Conservation (phyloP, 1,140 invertebrate species). For the Bradysia coprophila region DNA sequence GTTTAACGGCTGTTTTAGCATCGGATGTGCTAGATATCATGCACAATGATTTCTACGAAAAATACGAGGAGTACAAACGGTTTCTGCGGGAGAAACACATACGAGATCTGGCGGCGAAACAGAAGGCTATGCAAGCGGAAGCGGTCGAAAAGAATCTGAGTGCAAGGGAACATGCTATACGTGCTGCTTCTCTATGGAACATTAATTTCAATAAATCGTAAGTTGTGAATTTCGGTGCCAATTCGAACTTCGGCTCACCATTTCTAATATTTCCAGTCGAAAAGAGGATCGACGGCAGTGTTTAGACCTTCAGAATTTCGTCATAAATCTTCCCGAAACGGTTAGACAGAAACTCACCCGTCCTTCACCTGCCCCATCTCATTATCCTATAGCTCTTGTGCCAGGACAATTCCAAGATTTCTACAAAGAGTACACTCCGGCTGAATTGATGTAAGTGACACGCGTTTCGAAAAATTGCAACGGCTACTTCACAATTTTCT, state of each 20-base stretch:
- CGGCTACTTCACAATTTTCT: background rate
- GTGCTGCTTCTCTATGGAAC: constrained; percentile 80
- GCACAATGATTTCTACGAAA: constrained; percentile 84
- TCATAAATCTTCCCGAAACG: constrained; percentile 7
- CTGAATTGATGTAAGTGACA: constrained; percentile 39
- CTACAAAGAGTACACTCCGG: constrained; percentile 44
- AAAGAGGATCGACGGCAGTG: constrained; percentile 18
- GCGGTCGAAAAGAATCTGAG: constrained; percentile 39
- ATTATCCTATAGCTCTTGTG: constrained; percentile 80
- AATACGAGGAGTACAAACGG: constrained; percentile 82
- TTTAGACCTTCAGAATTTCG: constrained; percentile 21
- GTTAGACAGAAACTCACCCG: background rate
- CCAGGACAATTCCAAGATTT: constrained; percentile 85
- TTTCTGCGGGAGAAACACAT: constrained; percentile 59
- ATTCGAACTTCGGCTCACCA: background rate
- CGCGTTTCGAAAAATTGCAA: too few relatives aligned
- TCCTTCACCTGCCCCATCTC: constrained; percentile 6
- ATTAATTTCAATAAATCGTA: constrained; percentile 55
- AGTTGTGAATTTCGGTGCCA: constrained; percentile 4
- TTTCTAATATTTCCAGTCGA: constrained; percentile 9
- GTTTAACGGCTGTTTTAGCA: constrained; percentile 77
- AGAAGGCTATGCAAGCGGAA: constrained; percentile 30
- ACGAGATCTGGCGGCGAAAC: constrained; percentile 16
- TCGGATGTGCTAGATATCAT: constrained; percentile 89
- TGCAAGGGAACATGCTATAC: constrained; percentile 67